These are phyloP conservation scores for Danio choprae DNA, from an alignment of 2,797 vertebrate species.

Conservation along the genomic window DNA sequence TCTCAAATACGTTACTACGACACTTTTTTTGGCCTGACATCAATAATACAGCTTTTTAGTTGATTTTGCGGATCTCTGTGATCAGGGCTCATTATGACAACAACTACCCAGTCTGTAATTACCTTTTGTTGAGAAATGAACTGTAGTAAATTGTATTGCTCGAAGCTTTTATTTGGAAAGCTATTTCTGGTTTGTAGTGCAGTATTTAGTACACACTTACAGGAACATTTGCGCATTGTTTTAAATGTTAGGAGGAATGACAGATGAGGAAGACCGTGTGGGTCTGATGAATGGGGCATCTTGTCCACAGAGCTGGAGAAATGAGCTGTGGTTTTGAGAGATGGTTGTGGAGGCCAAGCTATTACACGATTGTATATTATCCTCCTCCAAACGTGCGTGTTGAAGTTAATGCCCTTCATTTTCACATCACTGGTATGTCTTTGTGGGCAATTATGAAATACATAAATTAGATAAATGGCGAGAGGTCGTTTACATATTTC, in stretches of 20 bases:
- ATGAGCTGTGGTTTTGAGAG: slow-evolving; percentile 20
- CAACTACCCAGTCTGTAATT: too few relatives aligned
- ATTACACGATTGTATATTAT: slow-evolving; percentile 14
- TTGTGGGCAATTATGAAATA: slow-evolving; percentile 38
- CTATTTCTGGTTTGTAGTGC: too few relatives aligned
- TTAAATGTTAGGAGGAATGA: slow-evolving; percentile 6
- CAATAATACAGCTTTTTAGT: too few relatives aligned
- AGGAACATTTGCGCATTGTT: background rate
- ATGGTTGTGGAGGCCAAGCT: slow-evolving; percentile 34
- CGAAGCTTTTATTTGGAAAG: too few relatives aligned
- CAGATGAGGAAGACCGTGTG: slow-evolving; percentile 2
- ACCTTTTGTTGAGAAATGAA: too few relatives aligned
- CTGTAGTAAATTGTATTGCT: too few relatives aligned
- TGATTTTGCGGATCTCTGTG: too few relatives aligned
- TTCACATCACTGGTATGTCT: slow-evolving; percentile 35
- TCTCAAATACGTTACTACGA: too few relatives aligned
- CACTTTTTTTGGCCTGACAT: too few relatives aligned
- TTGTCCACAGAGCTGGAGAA: slow-evolving; percentile 5
- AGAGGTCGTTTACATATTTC: slow-evolving; percentile 40
- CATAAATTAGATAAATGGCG: slow-evolving; percentile 33
- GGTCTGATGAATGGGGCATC: slow-evolving; percentile 11
- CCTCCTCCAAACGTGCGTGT: slow-evolving; percentile 22
- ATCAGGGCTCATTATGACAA: too few relatives aligned
- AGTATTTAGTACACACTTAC: background rate
- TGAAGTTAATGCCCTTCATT: slow-evolving; percentile 42